Conservation (phyloP, 2,797 vertebrate species). For the Gymnothorax javanicus region DNA sequence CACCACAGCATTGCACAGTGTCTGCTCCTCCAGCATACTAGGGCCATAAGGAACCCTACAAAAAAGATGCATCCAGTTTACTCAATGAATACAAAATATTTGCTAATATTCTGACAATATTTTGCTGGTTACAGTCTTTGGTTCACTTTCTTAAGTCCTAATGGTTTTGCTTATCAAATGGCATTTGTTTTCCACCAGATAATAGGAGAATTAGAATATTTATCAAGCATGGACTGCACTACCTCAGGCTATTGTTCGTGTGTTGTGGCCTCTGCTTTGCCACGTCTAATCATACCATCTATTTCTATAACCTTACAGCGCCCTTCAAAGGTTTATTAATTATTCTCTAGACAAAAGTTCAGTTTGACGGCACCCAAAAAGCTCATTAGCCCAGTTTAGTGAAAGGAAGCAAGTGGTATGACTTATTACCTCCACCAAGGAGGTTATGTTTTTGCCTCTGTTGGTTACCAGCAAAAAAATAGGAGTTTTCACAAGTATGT, state of each 20-base stretch:
- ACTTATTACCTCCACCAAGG: too few relatives aligned
- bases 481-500: too few relatives aligned
- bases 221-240: neutral
- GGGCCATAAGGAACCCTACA: neutral
- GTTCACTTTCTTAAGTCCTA: neutral
- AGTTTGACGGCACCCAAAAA: neutral
- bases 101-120: neutral
- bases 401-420: neutral
- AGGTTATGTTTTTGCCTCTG: too few relatives aligned
- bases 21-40: constrained; percentile 1
- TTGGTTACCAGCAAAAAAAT: too few relatives aligned
- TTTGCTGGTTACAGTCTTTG: neutral
- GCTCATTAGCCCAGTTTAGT: neutral
- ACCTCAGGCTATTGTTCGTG: neutral
- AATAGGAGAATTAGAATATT: neutral
- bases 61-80: neutral
- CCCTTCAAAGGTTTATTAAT: neutral
- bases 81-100: too few relatives aligned
- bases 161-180: neutral
- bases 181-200: neutral
- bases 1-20: neutral
- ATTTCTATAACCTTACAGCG: neutral
- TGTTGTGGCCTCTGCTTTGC: neutral
- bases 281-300: neutral
- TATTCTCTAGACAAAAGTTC: neutral